phyloP scores from a whole-genome alignment of 2,113 vertebrate genomes.

The Dipodomys stephensi region DNA sequence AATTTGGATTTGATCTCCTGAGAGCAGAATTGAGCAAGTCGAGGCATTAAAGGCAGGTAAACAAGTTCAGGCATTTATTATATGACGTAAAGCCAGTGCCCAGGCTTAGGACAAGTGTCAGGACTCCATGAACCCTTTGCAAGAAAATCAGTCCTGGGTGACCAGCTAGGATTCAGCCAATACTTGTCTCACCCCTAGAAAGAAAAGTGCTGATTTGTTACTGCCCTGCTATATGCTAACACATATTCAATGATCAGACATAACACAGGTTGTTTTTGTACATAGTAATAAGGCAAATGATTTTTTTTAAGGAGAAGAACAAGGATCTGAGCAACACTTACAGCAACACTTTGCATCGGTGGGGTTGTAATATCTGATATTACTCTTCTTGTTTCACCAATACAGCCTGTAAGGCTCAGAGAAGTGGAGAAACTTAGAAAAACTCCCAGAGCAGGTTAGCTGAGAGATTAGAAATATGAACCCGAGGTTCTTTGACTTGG shows the following conservation, averaged over 20 bases:
- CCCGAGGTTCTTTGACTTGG: neutral
- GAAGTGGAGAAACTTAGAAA: neutral
- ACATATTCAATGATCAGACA: neutral
- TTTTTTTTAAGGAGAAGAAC: neutral
- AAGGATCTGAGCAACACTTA: neutral
- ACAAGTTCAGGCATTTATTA: neutral
- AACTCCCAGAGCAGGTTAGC: neutral
- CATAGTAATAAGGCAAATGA: neutral
- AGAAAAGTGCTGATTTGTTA: neutral
- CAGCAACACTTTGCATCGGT: neutral
- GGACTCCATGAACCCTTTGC: neutral
- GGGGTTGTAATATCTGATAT: neutral
- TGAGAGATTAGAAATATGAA: neutral
- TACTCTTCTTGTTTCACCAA: neutral
- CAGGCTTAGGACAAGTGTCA: neutral
- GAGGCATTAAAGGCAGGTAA: conserved; percentile 1
- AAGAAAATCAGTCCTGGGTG: neutral
- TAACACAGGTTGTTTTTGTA: neutral
- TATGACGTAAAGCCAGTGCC: neutral
- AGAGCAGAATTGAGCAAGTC: neutral
- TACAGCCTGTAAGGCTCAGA: neutral
- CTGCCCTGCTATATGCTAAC: neutral
- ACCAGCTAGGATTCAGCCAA: neutral
- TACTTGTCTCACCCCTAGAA: neutral
- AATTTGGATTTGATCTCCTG: neutral